Evolutionary conservation across 2,888 invertebrate species (phyloP).

Genomic region (Metopia argyrocephala): DNA sequence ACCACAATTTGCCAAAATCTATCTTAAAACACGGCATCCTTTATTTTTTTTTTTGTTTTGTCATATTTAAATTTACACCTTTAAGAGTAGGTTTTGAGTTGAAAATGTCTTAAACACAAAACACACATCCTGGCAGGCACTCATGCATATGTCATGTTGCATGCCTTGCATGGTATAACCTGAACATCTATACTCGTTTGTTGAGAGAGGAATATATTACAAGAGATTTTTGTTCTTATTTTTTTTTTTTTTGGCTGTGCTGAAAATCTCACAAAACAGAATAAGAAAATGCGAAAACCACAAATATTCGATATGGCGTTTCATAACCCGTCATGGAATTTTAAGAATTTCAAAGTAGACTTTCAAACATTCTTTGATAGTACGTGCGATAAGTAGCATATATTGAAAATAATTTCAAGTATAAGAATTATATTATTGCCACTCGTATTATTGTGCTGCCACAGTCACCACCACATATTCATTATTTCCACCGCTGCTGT

Average conservation of each 20-base stretch:
- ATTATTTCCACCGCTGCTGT: neutral
- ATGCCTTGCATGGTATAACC: conserved; percentile 2
- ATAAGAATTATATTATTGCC: neutral
- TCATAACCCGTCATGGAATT: conserved; percentile 30
- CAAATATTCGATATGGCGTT: conserved; percentile 47
- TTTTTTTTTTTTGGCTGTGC: neutral
- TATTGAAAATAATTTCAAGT: conserved; percentile 30
- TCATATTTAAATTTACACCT: conserved; percentile 4
- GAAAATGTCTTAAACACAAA: neutral
- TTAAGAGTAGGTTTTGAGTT: neutral
- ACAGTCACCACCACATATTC: neutral
- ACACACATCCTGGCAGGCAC: neutral
- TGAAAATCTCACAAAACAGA: neutral
- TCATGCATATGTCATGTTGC: conserved; percentile 30
- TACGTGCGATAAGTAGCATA: conserved; percentile 60
- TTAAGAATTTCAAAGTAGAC: conserved; percentile 7
- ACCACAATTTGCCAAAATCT: neutral
- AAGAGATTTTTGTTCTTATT: neutral
- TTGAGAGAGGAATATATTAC: neutral
- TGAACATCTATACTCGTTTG: neutral
- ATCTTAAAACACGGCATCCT: conserved; percentile 20
- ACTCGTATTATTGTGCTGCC: neutral
- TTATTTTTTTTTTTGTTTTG: neutral
- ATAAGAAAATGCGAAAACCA: neutral
- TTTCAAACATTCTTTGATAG: conserved; percentile 25